Evolutionary conservation across 2,113 vertebrate genomes (phyloP).

Genomic region (Cynoglossus semilaevis): DNA sequence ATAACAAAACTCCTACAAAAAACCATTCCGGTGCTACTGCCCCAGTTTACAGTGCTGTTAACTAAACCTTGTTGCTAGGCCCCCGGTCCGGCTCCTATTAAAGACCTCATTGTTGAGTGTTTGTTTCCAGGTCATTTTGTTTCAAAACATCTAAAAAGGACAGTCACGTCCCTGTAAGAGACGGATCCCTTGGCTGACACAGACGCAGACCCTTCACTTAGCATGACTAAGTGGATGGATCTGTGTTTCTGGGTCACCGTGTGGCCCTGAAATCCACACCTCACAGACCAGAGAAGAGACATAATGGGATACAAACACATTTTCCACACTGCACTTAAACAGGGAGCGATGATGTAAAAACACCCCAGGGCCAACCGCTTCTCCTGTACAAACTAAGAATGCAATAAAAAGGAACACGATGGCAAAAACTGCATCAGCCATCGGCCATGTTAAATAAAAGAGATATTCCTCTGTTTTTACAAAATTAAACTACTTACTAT

Average conservation of each 20-base stretch:
- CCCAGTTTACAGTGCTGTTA: constrained; percentile 14
- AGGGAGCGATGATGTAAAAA: no score
- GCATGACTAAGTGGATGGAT: constrained; percentile 48
- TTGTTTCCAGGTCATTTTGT: constrained; percentile 71
- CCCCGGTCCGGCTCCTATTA: constrained; percentile 61
- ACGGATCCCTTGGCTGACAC: constrained; percentile 27
- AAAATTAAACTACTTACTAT: no score
- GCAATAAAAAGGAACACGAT: no score
- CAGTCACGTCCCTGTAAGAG: constrained; percentile 48
- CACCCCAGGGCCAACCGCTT: no score
- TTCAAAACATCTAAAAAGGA: constrained; percentile 65
- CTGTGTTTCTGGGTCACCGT: constrained; percentile 67
- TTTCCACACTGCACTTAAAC: no score
- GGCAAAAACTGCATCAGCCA: no score
- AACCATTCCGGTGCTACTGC: background rate
- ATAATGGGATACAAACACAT: constrained; percentile 32
- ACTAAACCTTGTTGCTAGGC: constrained; percentile 58
- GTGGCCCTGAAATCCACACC: constrained; percentile 62
- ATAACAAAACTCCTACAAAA: no score
- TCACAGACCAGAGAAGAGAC: constrained; percentile 13
- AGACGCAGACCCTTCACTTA: constrained; percentile 53
- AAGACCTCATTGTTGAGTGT: constrained; percentile 73
- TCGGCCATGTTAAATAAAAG: no score
- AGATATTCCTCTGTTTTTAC: no score
- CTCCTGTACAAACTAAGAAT: no score